These are phyloP conservation scores for Abrostola tripartita DNA, from an alignment of 2,888 invertebrate species.

Conservation along the genomic window DNA sequence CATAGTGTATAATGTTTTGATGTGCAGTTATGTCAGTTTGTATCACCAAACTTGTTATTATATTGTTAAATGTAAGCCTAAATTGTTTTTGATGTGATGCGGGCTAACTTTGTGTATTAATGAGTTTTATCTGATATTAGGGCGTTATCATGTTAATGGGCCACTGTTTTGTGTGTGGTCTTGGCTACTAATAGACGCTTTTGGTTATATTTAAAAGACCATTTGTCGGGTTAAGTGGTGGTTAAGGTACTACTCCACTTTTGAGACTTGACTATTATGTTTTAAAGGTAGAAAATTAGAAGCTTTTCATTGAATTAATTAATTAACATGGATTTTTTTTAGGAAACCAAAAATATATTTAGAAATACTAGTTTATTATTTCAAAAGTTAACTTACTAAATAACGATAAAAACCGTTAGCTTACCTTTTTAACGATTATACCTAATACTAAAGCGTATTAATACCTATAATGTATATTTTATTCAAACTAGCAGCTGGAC, in stretches of 20 bases:
- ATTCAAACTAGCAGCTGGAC: conserved; percentile 65
- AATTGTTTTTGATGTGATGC: conserved; percentile 74
- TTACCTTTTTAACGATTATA: conserved; percentile 18
- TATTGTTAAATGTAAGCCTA: conserved; percentile 69
- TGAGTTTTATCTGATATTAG: conserved; percentile 48
- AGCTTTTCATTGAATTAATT: too few species aligned
- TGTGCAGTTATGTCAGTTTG: conserved; percentile 71
- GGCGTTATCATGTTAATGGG: conserved; percentile 46
- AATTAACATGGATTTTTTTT: too few species aligned
- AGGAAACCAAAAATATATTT: too few species aligned
- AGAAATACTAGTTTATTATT: too few species aligned
- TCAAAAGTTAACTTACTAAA: too few species aligned
- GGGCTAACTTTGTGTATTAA: conserved; percentile 64
- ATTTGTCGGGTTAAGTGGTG: background rate
- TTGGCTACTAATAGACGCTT: background rate
- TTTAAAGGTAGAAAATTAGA: too few species aligned
- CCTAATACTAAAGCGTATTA: conserved; percentile 30
- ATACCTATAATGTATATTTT: conserved; percentile 35
- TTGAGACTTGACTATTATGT: too few species aligned
- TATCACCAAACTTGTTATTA: conserved; percentile 69
- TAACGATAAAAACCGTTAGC: background rate
- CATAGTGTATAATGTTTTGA: conserved; percentile 76
- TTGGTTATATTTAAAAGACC: background rate
- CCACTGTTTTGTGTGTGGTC: conserved; percentile 34
- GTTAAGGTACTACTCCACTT: too few species aligned